phyloP scores from a whole-genome alignment of 2,888 invertebrate genomes.

The Stegophylla sp. region DNA sequence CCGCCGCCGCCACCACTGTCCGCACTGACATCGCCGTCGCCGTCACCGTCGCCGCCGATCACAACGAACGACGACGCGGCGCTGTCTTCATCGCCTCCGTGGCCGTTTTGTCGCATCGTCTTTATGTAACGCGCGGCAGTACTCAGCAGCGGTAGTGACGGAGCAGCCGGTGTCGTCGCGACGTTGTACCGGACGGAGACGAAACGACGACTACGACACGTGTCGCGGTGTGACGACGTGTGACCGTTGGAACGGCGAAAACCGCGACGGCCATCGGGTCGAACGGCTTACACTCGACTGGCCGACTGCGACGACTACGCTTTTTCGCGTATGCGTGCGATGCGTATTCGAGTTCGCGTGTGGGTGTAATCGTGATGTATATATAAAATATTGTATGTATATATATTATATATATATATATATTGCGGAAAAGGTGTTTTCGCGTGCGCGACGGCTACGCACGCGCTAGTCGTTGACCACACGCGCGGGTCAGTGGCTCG shows the following conservation, averaged over 20 bases:
- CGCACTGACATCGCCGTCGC: not conserved
- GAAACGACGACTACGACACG: too few relatives aligned
- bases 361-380: too few relatives aligned
- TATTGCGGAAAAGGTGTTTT: conserved; percentile 60
- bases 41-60: conserved; percentile 19
- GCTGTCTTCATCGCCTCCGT: conserved; percentile 17
- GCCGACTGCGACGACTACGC: conserved; percentile 65
- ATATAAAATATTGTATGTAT: too few relatives aligned
- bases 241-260: conserved; percentile 51
- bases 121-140: too few relatives aligned
- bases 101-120: conserved; percentile 19
- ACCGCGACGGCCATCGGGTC: conserved; percentile 61
- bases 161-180: too few relatives aligned
- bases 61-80: conserved; percentile 54
- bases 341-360: not conserved
- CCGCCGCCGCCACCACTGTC: conserved; percentile 63
- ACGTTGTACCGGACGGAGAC: too few relatives aligned
- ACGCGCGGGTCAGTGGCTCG: conserved; percentile 50
- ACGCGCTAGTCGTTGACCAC: conserved; percentile 40
- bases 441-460: conserved; percentile 62
- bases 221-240: not conserved
- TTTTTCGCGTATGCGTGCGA: conserved; percentile 31
- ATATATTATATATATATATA: too few relatives aligned
- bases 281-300: conserved; percentile 64
- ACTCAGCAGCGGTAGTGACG: too few relatives aligned